These are phyloP conservation scores for Toxotes jaculatrix DNA, from an alignment of 2,113 vertebrate species.

Conservation along the genomic window DNA sequence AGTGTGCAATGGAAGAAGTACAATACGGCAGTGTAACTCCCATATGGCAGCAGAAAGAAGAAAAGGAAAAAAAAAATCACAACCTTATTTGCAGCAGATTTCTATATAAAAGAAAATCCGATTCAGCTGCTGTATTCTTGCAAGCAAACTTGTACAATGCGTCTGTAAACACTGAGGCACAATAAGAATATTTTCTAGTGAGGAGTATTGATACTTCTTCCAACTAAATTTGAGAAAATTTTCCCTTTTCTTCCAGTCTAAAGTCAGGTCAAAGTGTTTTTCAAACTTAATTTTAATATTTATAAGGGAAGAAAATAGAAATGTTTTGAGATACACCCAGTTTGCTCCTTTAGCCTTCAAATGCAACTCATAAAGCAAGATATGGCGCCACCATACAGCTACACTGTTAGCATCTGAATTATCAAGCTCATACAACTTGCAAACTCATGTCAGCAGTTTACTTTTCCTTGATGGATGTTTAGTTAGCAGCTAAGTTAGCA, in stretches of 20 bases:
- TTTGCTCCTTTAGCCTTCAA: background rate
- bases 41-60: background rate
- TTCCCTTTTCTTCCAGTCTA: background rate
- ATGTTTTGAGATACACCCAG: background rate
- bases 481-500: background rate
- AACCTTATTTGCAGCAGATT: background rate
- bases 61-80: too few relatives aligned
- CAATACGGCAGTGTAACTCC: background rate
- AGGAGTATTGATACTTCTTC: background rate
- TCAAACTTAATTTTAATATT: background rate
- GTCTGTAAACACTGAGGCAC: background rate
- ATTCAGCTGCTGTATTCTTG: background rate
- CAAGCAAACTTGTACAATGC: background rate
- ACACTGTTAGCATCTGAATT: background rate
- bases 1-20: conserved; percentile 1
- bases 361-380: background rate
- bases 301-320: too few relatives aligned
- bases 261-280: background rate
- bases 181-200: background rate
- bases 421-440: background rate
- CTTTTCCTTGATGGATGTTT: background rate
- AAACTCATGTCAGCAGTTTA: background rate
- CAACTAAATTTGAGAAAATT: background rate
- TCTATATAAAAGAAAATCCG: background rate
- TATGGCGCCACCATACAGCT: too few relatives aligned